Evolutionary conservation across 2,888 invertebrate genomes (phyloP).

Genomic region (Hirtodrosophila trivittata): DNA sequence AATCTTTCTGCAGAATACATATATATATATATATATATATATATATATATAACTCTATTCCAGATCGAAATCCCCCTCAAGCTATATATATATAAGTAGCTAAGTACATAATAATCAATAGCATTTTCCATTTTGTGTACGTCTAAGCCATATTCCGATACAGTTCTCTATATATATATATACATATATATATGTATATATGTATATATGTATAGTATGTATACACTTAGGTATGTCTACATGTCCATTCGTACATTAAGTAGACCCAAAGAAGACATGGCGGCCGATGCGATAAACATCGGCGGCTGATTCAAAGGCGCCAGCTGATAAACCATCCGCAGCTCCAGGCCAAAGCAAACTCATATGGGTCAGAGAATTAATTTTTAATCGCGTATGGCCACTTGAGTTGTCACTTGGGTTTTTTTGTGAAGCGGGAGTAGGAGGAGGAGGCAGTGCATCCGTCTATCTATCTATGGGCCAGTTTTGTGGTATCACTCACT

Average conservation of each 20-base stretch:
- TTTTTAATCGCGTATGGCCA: slow-evolving; percentile 78
- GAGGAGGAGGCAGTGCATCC: slow-evolving; percentile 39
- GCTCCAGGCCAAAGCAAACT: slow-evolving; percentile 1
- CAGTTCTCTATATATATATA: not conserved
- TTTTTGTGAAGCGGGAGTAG: not conserved
- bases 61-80: too few relatives aligned
- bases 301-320: slow-evolving; percentile 74
- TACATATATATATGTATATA: not conserved
- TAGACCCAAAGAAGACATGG: slow-evolving; percentile 34
- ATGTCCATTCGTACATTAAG: slow-evolving; percentile 9
- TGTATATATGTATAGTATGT: too few relatives aligned
- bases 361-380: slow-evolving; percentile 69
- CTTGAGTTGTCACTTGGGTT: slow-evolving; percentile 69
- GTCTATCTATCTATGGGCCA: slow-evolving; percentile 24
- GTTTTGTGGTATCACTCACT: slow-evolving; percentile 59
- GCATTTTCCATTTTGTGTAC: slow-evolving; percentile 27
- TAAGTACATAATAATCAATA: slow-evolving; percentile 1
- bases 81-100: too few relatives aligned
- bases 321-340: slow-evolving; percentile 57
- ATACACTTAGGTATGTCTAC: slow-evolving; percentile 1
- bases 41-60: too few relatives aligned
- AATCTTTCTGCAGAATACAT: too few relatives aligned
- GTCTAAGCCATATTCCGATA: slow-evolving; percentile 1
- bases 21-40: not conserved
- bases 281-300: slow-evolving; percentile 57